phyloP scores from a whole-genome alignment of 2,113 vertebrate genomes.

The Probosciger aterrimus region DNA sequence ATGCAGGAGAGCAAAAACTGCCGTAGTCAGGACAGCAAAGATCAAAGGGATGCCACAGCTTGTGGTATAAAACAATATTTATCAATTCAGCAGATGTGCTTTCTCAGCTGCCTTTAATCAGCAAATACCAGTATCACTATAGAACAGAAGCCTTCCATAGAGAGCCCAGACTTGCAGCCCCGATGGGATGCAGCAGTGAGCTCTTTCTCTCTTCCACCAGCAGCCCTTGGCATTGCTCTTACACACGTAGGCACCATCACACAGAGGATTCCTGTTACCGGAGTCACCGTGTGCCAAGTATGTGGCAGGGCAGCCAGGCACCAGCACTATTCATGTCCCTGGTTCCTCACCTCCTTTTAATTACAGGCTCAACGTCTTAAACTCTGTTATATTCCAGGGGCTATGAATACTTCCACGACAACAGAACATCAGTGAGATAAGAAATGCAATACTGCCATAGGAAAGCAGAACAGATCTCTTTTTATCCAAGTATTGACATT shows the following conservation, averaged over 20 bases:
- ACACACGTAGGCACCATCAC: fast-evolving
- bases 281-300: fast-evolving
- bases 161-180: not conserved
- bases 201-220: not conserved
- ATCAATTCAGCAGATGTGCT: conserved; percentile 23
- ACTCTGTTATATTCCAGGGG: not conserved
- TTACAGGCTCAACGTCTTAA: not conserved
- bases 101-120: conserved; percentile 33
- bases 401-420: not conserved
- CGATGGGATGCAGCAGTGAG: not conserved
- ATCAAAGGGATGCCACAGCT: conserved; percentile 49
- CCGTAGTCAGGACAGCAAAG: not conserved
- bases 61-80: conserved; percentile 36
- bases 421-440: not conserved
- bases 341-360: not conserved
- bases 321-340: not conserved
- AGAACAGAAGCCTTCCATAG: not conserved
- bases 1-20: conserved; percentile 17
- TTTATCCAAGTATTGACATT: not conserved
- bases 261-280: not conserved
- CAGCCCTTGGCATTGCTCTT: not conserved
- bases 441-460: not conserved
- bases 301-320: not conserved
- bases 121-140: not conserved
- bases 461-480: not conserved